These are phyloP conservation scores for Philopedon plagiatum DNA, from an alignment of 2,888 invertebrate genomes.

Conservation along the genomic window DNA sequence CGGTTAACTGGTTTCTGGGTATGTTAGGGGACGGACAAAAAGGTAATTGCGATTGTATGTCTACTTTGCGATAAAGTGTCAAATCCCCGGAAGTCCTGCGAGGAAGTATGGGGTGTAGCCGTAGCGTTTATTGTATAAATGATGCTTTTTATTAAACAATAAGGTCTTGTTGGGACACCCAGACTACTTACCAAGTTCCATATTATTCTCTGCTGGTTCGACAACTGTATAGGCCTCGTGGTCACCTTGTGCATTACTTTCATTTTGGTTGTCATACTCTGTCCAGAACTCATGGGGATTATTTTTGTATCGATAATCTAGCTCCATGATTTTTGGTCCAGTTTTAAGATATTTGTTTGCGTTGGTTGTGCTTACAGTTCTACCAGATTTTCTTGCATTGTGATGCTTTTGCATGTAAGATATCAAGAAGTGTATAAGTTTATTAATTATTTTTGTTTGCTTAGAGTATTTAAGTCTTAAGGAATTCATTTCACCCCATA, in stretches of 20 bases:
- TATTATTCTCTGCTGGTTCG: constrained; percentile 48
- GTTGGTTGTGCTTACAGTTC: constrained; percentile 49
- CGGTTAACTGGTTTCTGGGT: too few relatives aligned
- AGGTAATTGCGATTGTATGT: too few relatives aligned
- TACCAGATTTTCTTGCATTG: constrained; percentile 50
- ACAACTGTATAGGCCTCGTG: constrained; percentile 49
- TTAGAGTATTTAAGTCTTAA: constrained; percentile 57
- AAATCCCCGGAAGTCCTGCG: too few relatives aligned
- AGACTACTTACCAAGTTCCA: constrained; percentile 24
- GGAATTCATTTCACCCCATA: constrained; percentile 57
- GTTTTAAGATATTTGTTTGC: constrained; percentile 51
- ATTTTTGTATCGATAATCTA: constrained; percentile 53
- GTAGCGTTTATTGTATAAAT: too few relatives aligned
- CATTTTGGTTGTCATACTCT: constrained; percentile 40
- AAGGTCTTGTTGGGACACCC: not conserved
- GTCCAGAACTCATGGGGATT: constrained; percentile 49
- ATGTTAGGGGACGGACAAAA: too few relatives aligned
- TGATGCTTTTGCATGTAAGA: constrained; percentile 58
- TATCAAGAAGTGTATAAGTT: constrained; percentile 59
- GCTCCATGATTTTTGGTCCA: constrained; percentile 55
- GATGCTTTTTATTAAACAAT: not conserved
- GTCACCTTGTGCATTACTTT: constrained; percentile 26
- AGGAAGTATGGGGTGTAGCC: too few relatives aligned
- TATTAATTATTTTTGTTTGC: constrained; percentile 59
- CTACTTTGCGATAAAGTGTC: too few relatives aligned